Conservation (phyloP, 2,888 invertebrate species). For the Emmelina monodactyla region DNA sequence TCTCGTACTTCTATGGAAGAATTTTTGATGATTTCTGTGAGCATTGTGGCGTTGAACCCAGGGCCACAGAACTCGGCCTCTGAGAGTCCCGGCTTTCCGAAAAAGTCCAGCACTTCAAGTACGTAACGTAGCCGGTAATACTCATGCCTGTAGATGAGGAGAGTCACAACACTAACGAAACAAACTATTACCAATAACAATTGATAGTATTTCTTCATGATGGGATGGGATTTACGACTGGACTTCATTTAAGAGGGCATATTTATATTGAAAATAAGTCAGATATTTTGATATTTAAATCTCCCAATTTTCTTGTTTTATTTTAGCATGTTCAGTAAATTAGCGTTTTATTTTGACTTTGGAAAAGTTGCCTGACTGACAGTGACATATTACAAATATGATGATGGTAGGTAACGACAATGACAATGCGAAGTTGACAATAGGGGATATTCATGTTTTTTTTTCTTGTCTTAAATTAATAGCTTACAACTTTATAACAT, state of each 20-base stretch:
- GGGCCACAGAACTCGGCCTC: slow-evolving; percentile 62
- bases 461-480: too few species aligned
- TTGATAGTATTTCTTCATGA: slow-evolving; percentile 87
- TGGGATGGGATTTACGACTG: slow-evolving; percentile 37
- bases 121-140: slow-evolving; percentile 85
- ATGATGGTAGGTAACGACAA: too few species aligned
- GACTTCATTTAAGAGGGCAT: slow-evolving; percentile 58
- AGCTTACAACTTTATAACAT: too few species aligned
- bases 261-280: too few species aligned
- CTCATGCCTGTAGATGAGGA: slow-evolving; percentile 85
- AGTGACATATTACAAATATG: too few species aligned
- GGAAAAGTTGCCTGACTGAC: too few species aligned
- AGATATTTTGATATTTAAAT: too few species aligned
- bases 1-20: slow-evolving; percentile 66
- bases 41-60: slow-evolving; percentile 58
- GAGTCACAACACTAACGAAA: slow-evolving; percentile 73
- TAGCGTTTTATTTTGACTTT: too few species aligned
- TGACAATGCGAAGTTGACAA: too few species aligned
- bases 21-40: slow-evolving; percentile 56
- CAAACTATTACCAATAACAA: slow-evolving; percentile 75
- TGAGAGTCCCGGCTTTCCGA: slow-evolving; percentile 72
- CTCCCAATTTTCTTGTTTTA: too few species aligned
- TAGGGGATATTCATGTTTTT: too few species aligned
- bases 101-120: slow-evolving; percentile 85
- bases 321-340: too few species aligned